Base-by-base conservation (phyloP, 2,113 vertebrate species). In the Halichoerus grypus region DNA sequence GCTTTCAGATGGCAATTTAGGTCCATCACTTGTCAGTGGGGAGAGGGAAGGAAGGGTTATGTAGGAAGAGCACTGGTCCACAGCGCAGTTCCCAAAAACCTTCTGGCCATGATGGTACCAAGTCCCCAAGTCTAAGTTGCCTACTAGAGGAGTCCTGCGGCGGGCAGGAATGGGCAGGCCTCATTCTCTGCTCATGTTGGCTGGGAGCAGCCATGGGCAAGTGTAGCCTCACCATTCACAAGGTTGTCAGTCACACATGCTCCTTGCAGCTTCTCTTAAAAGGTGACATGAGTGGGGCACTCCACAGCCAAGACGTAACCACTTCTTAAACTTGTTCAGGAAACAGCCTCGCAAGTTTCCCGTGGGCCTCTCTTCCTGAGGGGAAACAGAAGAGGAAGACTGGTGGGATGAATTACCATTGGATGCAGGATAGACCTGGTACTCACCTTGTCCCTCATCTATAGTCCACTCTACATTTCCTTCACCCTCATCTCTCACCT, bases 61-160 rank as follows among this genome's bases (percentile, higher is more conserved):
- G 3, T 8, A 77, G 72, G 31, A 79, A 63, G 72, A 77, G 33
- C 42, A 2, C 39, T 2, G 36, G 15, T 12, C 42, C 31, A 13
- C 21, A 22, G 69, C 33, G 4, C 71, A 33, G 53, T 76, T 76
- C 71, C 26, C 11, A 24, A 24, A 36, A 36, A 51, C 13, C 42
- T 79, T 65, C n/a, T 9, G 33, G 46, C 22, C 7, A 39, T 46
- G 42, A 39, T 31, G n/a, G 46, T 11, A 9, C 18, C 31, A 49
- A 82, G 55, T 36, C n/a, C 55, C 80, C 80, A 59, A 91, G 88
- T 26, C 88, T 31, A 36, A 65, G 46, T 28, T 3, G 42, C 22
- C 57, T 63, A 55, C n/a, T 28, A 19, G 5, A 63, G 31, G 31
- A 90, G 39, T 36, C 42, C 22, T 0, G 0, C 2, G 12, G 39